Percentiles rank a stretch among this genome's conserved stretches.
These are phyloP conservation scores for Drosophila neotestacea DNA, from an alignment of 2,888 invertebrate genomes.

Conservation along the genomic window DNA sequence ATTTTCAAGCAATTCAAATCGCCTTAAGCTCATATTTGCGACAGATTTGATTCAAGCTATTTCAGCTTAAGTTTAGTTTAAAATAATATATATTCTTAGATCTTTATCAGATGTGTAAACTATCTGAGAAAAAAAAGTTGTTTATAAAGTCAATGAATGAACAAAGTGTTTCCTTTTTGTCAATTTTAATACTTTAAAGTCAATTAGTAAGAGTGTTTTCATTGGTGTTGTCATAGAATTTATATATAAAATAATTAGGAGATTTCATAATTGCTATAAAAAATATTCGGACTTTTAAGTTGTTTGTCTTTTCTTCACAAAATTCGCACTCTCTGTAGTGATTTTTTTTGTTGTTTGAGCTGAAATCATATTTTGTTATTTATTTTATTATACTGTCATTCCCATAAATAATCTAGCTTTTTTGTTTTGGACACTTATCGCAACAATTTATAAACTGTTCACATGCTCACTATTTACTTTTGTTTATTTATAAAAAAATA, in stretches of 20 bases:
- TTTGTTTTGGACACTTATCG: constrained; percentile 19
- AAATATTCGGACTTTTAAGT: too few relatives aligned
- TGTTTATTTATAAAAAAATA: constrained; percentile 23
- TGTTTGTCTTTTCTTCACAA: too few relatives aligned
- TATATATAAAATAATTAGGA: too few relatives aligned
- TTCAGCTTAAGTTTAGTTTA: neutral
- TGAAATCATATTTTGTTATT: neutral
- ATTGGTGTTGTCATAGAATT: too few relatives aligned
- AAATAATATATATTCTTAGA: neutral
- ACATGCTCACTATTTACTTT: constrained; percentile 43
- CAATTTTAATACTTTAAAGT: too few relatives aligned
- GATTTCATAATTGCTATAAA: too few relatives aligned
- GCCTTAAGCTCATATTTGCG: neutral
- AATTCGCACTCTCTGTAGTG: too few relatives aligned
- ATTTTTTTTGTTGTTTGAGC: neutral
- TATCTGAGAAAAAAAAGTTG: too few relatives aligned
- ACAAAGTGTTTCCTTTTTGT: neutral
- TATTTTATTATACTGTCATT: constrained; percentile 11
- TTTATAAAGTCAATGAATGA: neutral
- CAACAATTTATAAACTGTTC: constrained; percentile 27
- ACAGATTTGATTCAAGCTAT: neutral
- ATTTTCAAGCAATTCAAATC: neutral
- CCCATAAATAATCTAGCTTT: constrained; percentile 28
- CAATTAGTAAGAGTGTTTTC: too few relatives aligned
- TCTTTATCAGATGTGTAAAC: neutral